Base-by-base conservation (phyloP, 2,113 vertebrate genomes). In the Heterotis niloticus region DNA sequence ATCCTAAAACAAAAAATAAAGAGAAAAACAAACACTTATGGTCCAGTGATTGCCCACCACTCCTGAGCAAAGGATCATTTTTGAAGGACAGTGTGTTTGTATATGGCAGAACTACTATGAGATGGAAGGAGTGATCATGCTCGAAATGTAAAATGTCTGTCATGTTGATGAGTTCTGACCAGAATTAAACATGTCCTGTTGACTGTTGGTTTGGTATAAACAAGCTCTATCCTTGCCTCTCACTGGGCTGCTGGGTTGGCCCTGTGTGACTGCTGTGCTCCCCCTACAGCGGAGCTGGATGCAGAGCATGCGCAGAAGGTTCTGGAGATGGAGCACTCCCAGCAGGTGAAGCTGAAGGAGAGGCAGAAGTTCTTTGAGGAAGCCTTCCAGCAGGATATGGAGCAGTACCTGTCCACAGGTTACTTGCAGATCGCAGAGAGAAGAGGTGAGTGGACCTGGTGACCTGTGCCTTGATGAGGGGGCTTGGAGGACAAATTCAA, bases 331-430 rank as follows among this genome's bases (percentile, higher is more conserved):
- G 98, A 99, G 84, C 95, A 95, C 18, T 87, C 90, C 4, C 92
- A 94, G 86, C 95, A 97, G 68, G 84, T 92, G 82, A 98, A 95
- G 88, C 91, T 98, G 18, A 95, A 91, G 84, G 94, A 98, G 73
- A 90, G 94, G 16, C 98, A 99, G 91, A 98, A 95, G 88, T 94
- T 97, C 66, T 99, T 97, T 1, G 97, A 98, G 82, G 96, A 98
- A 81, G 98, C 98, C 23, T 99, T 99, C 81, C 94, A 98, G 89
- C 95, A 98, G 84, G 98, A 99, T 85, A 90, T 99, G 94, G 94
- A 98, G 79, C 94, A 96, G 0, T 99, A 99, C 85, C 92, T 98
- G 5, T 96, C 96, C 78, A 95, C 95, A 0, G 98, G 98, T 60
- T 92, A 93, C 86, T 88, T 99, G 57, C 94, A 96, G 85, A 94